Percentiles rank a stretch among this genome's conserved stretches.
phyloP scores from a whole-genome alignment of 2,888 invertebrate species.

The Cheilosia scutellata region DNA sequence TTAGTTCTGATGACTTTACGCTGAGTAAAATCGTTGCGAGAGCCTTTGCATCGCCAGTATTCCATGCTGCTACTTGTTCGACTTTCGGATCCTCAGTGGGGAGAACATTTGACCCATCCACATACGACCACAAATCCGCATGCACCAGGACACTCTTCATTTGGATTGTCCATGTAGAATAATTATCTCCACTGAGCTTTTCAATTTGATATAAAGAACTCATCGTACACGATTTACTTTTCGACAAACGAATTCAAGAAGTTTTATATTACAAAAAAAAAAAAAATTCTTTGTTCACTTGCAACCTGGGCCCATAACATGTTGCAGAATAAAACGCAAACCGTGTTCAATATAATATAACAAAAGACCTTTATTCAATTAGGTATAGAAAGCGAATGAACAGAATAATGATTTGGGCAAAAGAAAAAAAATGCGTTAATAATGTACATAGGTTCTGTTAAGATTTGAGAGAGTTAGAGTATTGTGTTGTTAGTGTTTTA shows the following conservation, averaged over 20 bases:
- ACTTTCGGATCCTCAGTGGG: conserved; percentile 32
- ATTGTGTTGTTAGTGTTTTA: background rate
- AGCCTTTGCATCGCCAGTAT: conserved; percentile 34
- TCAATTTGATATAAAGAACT: conserved; percentile 1
- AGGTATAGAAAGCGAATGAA: conserved; percentile 2
- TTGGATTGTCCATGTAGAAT: conserved; percentile 25
- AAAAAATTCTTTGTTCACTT: background rate
- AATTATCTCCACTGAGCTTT: conserved; percentile 17
- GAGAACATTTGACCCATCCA: conserved; percentile 4
- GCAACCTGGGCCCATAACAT: conserved; percentile 4
- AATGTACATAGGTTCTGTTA: background rate
- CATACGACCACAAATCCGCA: conserved; percentile 32
- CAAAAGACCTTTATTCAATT: background rate
- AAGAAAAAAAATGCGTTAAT: background rate
- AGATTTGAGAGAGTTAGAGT: background rate
- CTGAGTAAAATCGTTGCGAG: conserved; percentile 33
- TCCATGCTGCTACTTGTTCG: conserved; percentile 19
- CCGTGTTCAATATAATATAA: background rate
- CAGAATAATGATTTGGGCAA: background rate
- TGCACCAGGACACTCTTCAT: conserved; percentile 31
- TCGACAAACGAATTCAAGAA: conserved; percentile 16
- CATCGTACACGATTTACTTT: conserved; percentile 10
- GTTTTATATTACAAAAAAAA: background rate
- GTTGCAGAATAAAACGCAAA: conserved; percentile 11
- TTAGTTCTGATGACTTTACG: conserved; percentile 76